Conservation (phyloP, 2,888 invertebrate species). For the Nebria brevicollis region DNA sequence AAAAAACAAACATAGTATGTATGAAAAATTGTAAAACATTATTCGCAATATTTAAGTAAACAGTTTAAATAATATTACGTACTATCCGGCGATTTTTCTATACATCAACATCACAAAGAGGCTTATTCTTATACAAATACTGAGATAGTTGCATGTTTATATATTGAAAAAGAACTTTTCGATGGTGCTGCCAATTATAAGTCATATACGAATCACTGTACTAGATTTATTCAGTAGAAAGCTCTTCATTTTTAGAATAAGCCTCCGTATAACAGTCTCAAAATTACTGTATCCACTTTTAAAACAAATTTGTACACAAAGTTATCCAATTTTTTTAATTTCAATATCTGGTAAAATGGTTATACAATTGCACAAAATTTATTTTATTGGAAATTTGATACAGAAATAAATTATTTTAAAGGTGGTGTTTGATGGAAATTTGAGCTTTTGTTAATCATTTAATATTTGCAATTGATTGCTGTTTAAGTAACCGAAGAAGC, state of each 20-base stretch:
- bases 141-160: not conserved
- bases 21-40: not conserved
- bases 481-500: not conserved
- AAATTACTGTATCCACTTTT: not conserved
- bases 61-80: not conserved
- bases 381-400: conserved; percentile 3
- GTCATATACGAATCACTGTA: not conserved
- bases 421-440: conserved; percentile 1
- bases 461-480: not conserved
- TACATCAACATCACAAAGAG: not conserved
- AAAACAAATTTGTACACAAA: not conserved
- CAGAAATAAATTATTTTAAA: not conserved
- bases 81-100: not conserved
- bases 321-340: not conserved
- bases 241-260: not conserved
- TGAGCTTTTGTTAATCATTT: not conserved
- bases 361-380: not conserved
- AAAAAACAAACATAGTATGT: not conserved
- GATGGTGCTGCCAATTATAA: not conserved
- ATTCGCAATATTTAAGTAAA: not conserved
- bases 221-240: not conserved
- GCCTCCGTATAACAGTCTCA: not conserved
- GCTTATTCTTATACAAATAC: not conserved
- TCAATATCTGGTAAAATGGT: not conserved
- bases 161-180: not conserved